phyloP scores from a whole-genome alignment of 2,888 invertebrate species.

The Andrena chrysosceles region DNA sequence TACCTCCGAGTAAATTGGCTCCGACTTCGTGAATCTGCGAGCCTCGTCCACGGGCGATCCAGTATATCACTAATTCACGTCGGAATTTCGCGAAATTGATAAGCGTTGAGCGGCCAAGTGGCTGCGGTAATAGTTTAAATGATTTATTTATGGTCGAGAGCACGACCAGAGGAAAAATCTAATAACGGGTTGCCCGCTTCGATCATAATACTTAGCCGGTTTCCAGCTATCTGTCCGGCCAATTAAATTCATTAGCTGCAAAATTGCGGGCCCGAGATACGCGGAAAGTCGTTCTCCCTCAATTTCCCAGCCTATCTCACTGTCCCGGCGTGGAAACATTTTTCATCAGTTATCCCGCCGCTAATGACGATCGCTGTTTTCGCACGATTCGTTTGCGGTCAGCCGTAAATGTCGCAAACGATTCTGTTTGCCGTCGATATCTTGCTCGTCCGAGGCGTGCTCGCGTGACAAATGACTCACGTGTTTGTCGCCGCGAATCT shows the following conservation, averaged over 20 bases:
- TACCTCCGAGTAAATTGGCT: slow-evolving; percentile 14
- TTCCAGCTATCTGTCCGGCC: slow-evolving; percentile 40
- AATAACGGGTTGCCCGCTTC: slow-evolving; percentile 50
- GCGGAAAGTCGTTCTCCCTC: slow-evolving; percentile 33
- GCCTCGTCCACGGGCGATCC: background rate
- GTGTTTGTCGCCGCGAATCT: background rate
- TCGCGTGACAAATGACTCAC: background rate
- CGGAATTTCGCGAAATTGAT: slow-evolving; percentile 26
- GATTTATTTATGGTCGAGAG: slow-evolving; percentile 34
- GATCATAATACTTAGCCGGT: slow-evolving; percentile 46
- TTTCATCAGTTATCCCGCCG: slow-evolving; percentile 6
- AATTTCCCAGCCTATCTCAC: background rate
- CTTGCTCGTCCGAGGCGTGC: background rate
- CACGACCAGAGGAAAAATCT: slow-evolving; percentile 5
- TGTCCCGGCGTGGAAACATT: background rate
- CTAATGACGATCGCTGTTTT: slow-evolving; percentile 35
- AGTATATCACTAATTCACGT: slow-evolving; percentile 32
- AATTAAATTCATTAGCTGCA: slow-evolving; percentile 66
- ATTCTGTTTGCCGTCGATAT: background rate
- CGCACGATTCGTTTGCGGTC: background rate
- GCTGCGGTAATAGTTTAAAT: slow-evolving; percentile 27
- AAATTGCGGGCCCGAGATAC: slow-evolving; percentile 38
- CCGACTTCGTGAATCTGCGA: slow-evolving; percentile 4
- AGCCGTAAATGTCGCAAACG: background rate
- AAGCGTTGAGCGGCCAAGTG: slow-evolving; percentile 11